Percentiles rank a stretch among this genome's conserved stretches.
phyloP scores from a whole-genome alignment of 1,140 invertebrate genomes.

The Apis laboriosa region DNA sequence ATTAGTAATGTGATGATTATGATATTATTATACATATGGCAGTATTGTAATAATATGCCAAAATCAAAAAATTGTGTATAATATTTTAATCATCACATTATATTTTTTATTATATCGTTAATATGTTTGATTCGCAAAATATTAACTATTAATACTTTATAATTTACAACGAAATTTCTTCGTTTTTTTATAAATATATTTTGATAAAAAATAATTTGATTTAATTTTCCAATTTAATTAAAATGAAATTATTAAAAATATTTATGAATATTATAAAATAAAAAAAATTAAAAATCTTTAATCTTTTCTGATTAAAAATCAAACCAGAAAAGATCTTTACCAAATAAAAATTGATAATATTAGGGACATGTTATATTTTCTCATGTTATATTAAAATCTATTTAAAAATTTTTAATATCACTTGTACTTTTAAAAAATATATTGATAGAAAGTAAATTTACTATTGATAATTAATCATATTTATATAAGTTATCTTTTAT shows the following conservation, averaged over 20 bases:
- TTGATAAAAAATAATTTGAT: constrained; percentile 1
- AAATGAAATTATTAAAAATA: background rate
- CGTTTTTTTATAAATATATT: background rate
- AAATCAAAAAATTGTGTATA: constrained; percentile 6
- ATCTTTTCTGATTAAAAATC: background rate
- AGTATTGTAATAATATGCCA: constrained; percentile 41
- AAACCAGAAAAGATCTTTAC: background rate
- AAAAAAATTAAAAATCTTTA: too few species aligned
- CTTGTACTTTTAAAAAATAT: background rate
- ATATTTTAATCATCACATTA: constrained; percentile 23
- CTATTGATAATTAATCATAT: background rate
- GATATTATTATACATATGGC: constrained; percentile 24
- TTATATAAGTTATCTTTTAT: background rate
- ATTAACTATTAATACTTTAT: constrained; percentile 10
- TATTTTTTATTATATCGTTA: constrained; percentile 15
- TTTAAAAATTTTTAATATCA: background rate
- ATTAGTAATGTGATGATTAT: constrained; percentile 13
- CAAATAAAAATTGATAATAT: background rate
- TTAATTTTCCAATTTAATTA: constrained; percentile 1
- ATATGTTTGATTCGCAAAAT: constrained; percentile 35
- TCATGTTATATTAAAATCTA: too few species aligned
- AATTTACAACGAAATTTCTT: background rate
- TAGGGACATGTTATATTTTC: background rate
- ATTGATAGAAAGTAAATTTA: background rate
- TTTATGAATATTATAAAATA: background rate